Evolutionary conservation across 2,888 invertebrate species (phyloP).

Genomic region (Dryobota labecula): DNA sequence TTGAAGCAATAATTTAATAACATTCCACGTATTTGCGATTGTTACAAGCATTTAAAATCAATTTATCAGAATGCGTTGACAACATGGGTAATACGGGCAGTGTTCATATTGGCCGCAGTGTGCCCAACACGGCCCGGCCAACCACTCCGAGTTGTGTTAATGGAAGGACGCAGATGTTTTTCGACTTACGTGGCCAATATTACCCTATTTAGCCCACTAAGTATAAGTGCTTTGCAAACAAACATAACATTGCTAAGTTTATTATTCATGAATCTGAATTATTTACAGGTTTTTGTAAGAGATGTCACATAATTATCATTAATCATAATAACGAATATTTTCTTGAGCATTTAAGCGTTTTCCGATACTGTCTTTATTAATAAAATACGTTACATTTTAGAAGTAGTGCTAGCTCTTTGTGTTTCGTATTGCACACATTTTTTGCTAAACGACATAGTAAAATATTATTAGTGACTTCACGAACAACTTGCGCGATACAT

Average conservation of each 20-base stretch:
- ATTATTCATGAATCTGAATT: conserved; percentile 50
- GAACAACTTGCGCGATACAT: conserved; percentile 34
- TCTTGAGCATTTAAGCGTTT: conserved; percentile 23
- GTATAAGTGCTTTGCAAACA: conserved; percentile 63
- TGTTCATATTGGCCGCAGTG: conserved; percentile 34
- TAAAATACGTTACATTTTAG: conserved; percentile 41
- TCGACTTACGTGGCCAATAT: conserved; percentile 71
- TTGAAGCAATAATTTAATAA: conserved; percentile 16
- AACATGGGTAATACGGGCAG: conserved; percentile 19
- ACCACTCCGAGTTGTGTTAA: conserved; percentile 51
- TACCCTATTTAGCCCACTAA: conserved; percentile 66
- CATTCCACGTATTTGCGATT: conserved; percentile 25
- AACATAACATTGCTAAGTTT: conserved; percentile 58
- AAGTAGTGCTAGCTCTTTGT: conserved; percentile 46
- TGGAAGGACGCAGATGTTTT: conserved; percentile 71
- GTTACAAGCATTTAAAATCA: conserved; percentile 32
- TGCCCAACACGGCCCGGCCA: conserved; percentile 33
- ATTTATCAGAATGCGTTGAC: conserved; percentile 27
- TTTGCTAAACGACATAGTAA: conserved; percentile 48
- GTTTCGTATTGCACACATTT: conserved; percentile 49
- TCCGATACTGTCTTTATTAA: conserved; percentile 17
- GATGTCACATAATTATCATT: conserved; percentile 28
- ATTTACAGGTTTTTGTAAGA: conserved; percentile 33
- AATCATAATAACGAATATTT: conserved; percentile 18
- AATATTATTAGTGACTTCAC: conserved; percentile 54